phyloP scores from a whole-genome alignment of 1,140 invertebrate species.

The Drosophila sechellia region DNA sequence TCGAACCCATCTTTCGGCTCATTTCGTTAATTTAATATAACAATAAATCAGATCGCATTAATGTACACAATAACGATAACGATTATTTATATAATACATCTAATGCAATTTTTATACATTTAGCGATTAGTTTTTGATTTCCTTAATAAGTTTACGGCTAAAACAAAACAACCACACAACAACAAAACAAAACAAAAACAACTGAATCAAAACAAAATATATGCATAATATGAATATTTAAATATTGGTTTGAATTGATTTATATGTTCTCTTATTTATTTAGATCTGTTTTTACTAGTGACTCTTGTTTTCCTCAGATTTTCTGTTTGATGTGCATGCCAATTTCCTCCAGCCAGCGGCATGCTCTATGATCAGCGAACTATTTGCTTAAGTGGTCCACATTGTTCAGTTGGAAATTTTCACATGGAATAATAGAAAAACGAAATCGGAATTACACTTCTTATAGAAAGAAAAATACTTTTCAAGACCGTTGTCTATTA shows the following conservation, averaged over 20 bases:
- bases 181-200: slow-evolving; percentile 43
- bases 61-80: slow-evolving; percentile 41
- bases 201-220: slow-evolving; percentile 60
- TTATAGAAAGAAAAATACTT: neutral
- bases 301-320: slow-evolving; percentile 41
- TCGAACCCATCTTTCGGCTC: slow-evolving; percentile 39
- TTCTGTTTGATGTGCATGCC: slow-evolving; percentile 40
- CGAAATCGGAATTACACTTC: neutral
- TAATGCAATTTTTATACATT: slow-evolving; percentile 64
- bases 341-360: slow-evolving; percentile 44
- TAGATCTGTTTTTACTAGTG: slow-evolving; percentile 28
- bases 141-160: slow-evolving; percentile 76
- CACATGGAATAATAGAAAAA: slow-evolving; percentile 1
- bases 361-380: slow-evolving; percentile 33
- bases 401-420: slow-evolving; percentile 19
- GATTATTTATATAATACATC: slow-evolving; percentile 65
- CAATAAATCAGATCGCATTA: slow-evolving; percentile 33
- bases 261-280: slow-evolving; percentile 38
- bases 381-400: slow-evolving; percentile 2
- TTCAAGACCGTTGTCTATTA: no score
- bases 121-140: slow-evolving; percentile 69
- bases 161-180: slow-evolving; percentile 42
- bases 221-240: slow-evolving; percentile 74
- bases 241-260: slow-evolving; percentile 74
- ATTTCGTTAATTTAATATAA: slow-evolving; percentile 58